These are phyloP conservation scores for Rhinolophus sinicus DNA, from an alignment of 2,113 vertebrate species.

Conservation along the genomic window DNA sequence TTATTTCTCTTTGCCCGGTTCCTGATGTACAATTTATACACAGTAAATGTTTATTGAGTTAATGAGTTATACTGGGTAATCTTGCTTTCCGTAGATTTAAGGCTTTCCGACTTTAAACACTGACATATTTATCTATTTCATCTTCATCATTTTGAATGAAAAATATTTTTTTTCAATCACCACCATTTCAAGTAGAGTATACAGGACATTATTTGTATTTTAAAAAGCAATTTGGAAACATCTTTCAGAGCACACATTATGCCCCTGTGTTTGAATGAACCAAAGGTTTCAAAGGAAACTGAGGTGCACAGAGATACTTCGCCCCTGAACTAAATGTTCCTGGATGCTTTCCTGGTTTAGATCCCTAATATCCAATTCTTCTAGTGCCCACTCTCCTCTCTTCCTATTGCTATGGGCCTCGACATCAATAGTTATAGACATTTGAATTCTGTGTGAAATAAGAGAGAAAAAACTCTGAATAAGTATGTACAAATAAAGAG, in stretches of 20 bases:
- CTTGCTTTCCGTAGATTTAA: constrained; percentile 7
- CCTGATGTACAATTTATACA: constrained; percentile 60
- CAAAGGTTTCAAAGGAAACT: background rate
- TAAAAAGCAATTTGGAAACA: background rate
- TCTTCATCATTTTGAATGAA: constrained; percentile 35
- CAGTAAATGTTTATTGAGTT: constrained; percentile 65
- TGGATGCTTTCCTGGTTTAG: background rate
- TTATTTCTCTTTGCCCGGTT: constrained; percentile 50
- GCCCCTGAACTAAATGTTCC: background rate
- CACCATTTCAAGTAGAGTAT: background rate
- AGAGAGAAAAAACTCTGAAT: background rate
- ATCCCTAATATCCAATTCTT: background rate
- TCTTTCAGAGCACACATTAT: background rate
- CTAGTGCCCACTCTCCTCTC: background rate
- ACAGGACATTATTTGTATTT: background rate
- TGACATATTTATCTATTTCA: background rate
- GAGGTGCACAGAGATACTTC: background rate
- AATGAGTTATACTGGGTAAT: constrained; percentile 33
- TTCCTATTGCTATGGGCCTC: background rate
- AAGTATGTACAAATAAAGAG: background rate
- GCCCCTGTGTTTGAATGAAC: background rate
- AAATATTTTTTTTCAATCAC: background rate
- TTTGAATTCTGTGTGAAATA: constrained; percentile 6
- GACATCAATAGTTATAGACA: background rate
- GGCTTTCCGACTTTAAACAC: background rate